phyloP scores from a whole-genome alignment of 2,888 invertebrate genomes.

The Ypsolopha scabrella region DNA sequence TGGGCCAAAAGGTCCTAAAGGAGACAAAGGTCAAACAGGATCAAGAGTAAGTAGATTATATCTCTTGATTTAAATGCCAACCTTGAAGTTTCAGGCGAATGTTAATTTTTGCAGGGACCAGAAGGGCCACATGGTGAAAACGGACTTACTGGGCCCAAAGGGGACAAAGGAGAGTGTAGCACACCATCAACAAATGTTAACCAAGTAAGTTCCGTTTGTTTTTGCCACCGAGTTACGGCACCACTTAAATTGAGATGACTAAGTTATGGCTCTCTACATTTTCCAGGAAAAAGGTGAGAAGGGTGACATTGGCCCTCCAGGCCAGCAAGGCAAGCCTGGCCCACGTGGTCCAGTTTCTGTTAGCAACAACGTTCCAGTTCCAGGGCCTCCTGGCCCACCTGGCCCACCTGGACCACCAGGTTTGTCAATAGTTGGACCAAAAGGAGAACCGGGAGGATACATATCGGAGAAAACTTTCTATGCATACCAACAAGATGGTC shows the following conservation, averaged over 20 bases:
- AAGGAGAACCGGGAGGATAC: slow-evolving; percentile 39
- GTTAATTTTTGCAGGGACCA: neutral
- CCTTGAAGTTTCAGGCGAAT: neutral
- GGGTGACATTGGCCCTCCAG: slow-evolving; percentile 27
- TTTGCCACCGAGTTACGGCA: neutral
- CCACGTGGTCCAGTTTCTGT: slow-evolving; percentile 5
- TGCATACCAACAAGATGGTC: slow-evolving; percentile 9
- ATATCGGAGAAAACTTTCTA: slow-evolving; percentile 14
- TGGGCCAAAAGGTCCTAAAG: slow-evolving; percentile 60
- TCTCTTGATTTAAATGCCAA: neutral
- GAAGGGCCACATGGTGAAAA: slow-evolving; percentile 11
- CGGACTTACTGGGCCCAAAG: slow-evolving; percentile 25
- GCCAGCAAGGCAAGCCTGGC: slow-evolving; percentile 28
- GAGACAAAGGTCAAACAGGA: slow-evolving; percentile 24
- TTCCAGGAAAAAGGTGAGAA: slow-evolving; percentile 43
- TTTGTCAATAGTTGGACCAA: slow-evolving; percentile 32
- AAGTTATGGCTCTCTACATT: neutral
- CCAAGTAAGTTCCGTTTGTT: slow-evolving; percentile 1
- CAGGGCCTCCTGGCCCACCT: slow-evolving; percentile 24
- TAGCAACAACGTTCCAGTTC: neutral
- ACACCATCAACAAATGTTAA: slow-evolving; percentile 25
- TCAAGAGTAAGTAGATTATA: neutral
- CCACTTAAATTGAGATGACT: neutral
- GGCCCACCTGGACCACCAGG: slow-evolving; percentile 38
- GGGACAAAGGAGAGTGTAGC: slow-evolving; percentile 27